phyloP scores from a whole-genome alignment of 2,888 invertebrate species.

The Eilema depressum region DNA sequence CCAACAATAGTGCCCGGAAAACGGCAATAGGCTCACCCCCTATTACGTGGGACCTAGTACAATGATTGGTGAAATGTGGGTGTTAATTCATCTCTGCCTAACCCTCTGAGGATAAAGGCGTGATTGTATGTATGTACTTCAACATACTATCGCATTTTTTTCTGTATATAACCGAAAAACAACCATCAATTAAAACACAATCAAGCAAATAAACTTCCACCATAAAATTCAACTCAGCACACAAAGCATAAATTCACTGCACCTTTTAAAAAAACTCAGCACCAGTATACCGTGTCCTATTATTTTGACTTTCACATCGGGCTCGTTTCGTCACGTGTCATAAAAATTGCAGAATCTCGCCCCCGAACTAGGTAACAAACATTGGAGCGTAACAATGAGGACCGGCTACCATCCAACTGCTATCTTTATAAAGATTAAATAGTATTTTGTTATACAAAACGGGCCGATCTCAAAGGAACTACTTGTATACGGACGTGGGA shows the following conservation, averaged over 20 bases:
- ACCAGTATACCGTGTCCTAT: conserved; percentile 25
- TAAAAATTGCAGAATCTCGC: conserved; percentile 41
- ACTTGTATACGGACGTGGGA: conserved; percentile 62
- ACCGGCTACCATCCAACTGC: conserved; percentile 54
- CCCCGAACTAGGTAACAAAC: conserved; percentile 63
- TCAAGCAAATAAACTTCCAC: neutral
- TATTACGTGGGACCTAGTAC: too few relatives aligned
- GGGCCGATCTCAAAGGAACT: conserved; percentile 73
- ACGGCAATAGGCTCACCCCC: too few relatives aligned
- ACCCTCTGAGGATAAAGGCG: too few relatives aligned
- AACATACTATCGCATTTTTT: neutral
- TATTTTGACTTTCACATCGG: conserved; percentile 43
- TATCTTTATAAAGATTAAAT: conserved; percentile 72
- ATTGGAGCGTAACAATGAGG: conserved; percentile 63
- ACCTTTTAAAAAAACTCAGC: conserved; percentile 2
- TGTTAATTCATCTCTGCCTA: too few relatives aligned
- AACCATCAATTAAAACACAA: too few relatives aligned
- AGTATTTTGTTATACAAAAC: conserved; percentile 67
- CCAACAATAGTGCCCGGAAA: too few relatives aligned
- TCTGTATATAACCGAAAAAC: neutral
- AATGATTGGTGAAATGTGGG: too few relatives aligned
- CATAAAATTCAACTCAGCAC: neutral
- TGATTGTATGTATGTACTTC: too few relatives aligned
- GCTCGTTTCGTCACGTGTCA: conserved; percentile 48
- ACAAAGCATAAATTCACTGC: neutral